These are phyloP conservation scores for Dysdera silvatica DNA, from an alignment of 1,140 invertebrate species.

Conservation along the genomic window DNA sequence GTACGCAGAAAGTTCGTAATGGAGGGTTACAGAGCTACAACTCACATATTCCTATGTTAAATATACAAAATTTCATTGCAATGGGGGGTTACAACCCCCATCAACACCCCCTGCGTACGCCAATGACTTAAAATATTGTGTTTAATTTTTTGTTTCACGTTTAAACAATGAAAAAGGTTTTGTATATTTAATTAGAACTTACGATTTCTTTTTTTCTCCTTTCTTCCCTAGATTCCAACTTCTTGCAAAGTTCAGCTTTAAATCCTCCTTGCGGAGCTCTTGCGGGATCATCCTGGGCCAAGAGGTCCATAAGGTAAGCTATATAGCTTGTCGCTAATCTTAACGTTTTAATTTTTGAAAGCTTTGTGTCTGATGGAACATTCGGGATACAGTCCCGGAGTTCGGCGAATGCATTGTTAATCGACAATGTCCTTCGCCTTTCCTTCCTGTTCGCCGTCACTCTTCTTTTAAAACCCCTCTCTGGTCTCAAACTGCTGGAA, in stretches of 20 bases:
- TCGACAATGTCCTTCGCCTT: conserved; percentile 76
- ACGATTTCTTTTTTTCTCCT: conserved; percentile 28
- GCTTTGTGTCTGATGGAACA: conserved; percentile 87
- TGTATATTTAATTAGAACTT: background rate
- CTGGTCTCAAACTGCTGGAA: background rate
- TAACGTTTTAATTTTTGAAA: conserved; percentile 55
- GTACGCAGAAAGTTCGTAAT: too few relatives aligned
- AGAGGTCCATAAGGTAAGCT: conserved; percentile 48
- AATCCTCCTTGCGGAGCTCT: conserved; percentile 45
- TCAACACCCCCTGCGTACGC: too few relatives aligned
- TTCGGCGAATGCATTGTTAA: conserved; percentile 90
- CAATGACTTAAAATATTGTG: too few relatives aligned
- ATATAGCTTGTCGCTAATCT: conserved; percentile 51
- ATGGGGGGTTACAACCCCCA: too few relatives aligned
- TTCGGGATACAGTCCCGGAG: conserved; percentile 90
- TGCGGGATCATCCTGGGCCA: conserved; percentile 41
- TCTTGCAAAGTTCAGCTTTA: conserved; percentile 49
- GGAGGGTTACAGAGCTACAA: too few relatives aligned
- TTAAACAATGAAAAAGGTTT: too few relatives aligned
- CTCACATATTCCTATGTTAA: too few relatives aligned
- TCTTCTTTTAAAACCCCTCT: conserved; percentile 30
- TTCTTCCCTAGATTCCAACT: conserved; percentile 35
- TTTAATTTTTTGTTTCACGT: too few relatives aligned
- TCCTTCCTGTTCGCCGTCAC: conserved; percentile 82
- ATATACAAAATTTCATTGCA: too few relatives aligned